Evolutionary conservation across 2,797 vertebrate species (phyloP).

Genomic region (Tympanoctomys barrerae): DNA sequence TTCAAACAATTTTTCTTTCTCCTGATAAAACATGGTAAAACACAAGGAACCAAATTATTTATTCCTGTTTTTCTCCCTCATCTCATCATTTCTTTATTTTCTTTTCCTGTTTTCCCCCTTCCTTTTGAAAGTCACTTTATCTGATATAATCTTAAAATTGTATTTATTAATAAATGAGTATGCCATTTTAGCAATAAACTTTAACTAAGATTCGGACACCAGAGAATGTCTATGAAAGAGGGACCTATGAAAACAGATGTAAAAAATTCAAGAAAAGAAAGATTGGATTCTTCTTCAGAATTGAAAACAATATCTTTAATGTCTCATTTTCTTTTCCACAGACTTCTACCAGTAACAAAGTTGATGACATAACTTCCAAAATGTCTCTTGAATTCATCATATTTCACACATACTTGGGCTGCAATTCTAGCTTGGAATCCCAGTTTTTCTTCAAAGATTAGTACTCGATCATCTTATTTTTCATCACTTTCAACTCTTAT

Average conservation of each 20-base stretch:
- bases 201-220: not conserved
- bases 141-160: not conserved
- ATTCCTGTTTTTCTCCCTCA: not conserved
- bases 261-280: not conserved
- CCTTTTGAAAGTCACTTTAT: constrained; percentile 7
- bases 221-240: not conserved
- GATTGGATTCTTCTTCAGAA: not conserved
- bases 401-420: not conserved
- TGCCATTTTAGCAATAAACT: not conserved
- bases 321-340: not conserved
- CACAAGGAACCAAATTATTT: not conserved
- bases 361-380: not conserved
- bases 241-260: not conserved
- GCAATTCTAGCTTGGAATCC: not conserved
- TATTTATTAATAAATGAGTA: not conserved
- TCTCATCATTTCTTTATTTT: not conserved
- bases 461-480: not conserved
- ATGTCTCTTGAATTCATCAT: not conserved
- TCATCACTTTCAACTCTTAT: not conserved
- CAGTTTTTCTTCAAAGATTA: constrained; percentile 6
- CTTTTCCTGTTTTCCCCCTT: not conserved
- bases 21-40: not conserved
- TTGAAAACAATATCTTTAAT: not conserved
- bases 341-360: constrained; percentile 33
- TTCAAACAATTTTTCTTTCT: not conserved